Evolutionary conservation across 2,888 invertebrate genomes (phyloP), one percentile per base, ranked within the genome.

Genomic region (Euplagia quadripunctaria): DNA sequence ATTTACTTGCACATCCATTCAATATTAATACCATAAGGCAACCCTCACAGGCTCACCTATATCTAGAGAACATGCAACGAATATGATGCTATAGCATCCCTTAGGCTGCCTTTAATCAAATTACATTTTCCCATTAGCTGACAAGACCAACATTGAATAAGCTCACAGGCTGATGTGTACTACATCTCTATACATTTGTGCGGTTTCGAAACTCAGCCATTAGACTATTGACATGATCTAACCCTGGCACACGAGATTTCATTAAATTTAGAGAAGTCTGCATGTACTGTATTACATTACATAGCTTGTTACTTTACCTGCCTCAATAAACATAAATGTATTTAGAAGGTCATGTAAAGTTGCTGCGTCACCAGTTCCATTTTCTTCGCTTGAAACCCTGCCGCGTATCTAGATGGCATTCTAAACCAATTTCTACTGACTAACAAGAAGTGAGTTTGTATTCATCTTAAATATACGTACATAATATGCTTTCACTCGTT

Each of bases 41-140:
- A 3, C 20, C 58, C 11, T 58, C 58, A 55, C 31, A 31, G 31
- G 31, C 31, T 31, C 31, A 20, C 20, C 11, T 20, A 58, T 58
- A 20, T 58, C 11, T 20, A 3, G 12, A 46, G 43, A 46, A 43
- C 43, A 6, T 46, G 20, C 14, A 61, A 66, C 20, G 9, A 58
- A 31, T 16, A 46, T 20, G 46, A 20, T 31, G 11, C 3, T 31
- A n/a, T 51, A 46, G 65, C 14, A 41, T 14, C 41, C 16, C 58
- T 43, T 12, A 20, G 43, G 68, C 41, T 70, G 55, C 42, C 68
- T 43, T 63, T 63, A 61, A 43, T 67, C 63, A 70, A 73, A 73
- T 73, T 66, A 70, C 73, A 73, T 65, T 73, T 70, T 63, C 63
- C 73, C 73, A 73, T 73, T 73, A 73, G 70, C 66, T 66, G 70